A percentile compares a stretch with the other conserved stretches of the same genome.
These are phyloP conservation scores for Oreochromis tanganicae DNA, from an alignment of 2,113 vertebrate genomes.

Conservation along the genomic window DNA sequence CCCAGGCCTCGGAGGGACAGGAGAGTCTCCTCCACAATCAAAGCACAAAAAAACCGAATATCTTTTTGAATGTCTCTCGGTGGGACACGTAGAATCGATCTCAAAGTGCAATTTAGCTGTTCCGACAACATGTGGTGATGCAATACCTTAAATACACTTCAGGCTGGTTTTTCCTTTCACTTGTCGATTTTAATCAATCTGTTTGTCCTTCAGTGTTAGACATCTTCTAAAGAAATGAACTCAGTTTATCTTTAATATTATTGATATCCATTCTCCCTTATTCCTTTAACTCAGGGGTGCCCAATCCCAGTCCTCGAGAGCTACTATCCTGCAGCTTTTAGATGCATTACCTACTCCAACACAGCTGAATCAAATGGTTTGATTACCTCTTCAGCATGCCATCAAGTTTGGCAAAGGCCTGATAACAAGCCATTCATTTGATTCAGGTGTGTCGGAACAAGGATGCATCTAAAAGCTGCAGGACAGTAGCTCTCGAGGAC, in stretches of 20 bases:
- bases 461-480: no score
- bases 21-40: neutral
- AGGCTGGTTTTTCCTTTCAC: neutral
- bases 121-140: neutral
- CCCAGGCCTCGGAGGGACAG: neutral
- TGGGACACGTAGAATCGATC: neutral
- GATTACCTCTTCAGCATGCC: no score
- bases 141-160: neutral
- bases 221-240: neutral
- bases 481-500: no score
- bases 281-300: neutral
- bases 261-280: neutral
- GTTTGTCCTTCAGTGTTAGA: neutral
- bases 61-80: neutral
- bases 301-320: no score
- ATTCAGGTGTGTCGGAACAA: no score
- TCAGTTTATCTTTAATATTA: neutral
- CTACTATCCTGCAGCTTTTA: no score
- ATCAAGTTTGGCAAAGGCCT: no score
- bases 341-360: no score
- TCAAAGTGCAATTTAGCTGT: neutral
- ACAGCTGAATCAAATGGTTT: no score
- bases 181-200: neutral
- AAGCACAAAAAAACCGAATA: neutral
- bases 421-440: no score